Evolutionary conservation across 2,113 vertebrate species (phyloP).

Genomic region (Ellobius talpinus): DNA sequence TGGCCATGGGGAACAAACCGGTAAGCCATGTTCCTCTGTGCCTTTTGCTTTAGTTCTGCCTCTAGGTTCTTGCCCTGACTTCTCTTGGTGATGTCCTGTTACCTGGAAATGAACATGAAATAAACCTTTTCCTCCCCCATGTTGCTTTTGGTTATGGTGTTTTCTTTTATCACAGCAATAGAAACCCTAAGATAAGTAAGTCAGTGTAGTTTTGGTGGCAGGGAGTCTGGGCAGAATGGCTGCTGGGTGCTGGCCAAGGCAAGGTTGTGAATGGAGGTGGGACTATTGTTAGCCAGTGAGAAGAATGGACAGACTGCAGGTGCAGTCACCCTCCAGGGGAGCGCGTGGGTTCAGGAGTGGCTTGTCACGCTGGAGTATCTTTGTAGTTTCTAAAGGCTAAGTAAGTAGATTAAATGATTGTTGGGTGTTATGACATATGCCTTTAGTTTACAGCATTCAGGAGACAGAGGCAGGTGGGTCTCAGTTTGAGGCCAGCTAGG

Average conservation of each 20-base stretch:
- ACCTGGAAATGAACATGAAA: background rate
- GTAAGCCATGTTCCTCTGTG: background rate
- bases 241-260: background rate
- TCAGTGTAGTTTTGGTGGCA: background rate
- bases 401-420: background rate
- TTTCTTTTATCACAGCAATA: background rate
- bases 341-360: background rate
- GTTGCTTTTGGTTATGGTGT: background rate
- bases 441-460: background rate
- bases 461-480: background rate
- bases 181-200: background rate
- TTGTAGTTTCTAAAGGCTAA: background rate
- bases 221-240: background rate
- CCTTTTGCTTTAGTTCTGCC: background rate
- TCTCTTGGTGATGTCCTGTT: background rate
- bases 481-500: background rate
- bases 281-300: background rate
- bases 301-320: background rate
- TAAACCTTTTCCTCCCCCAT: background rate
- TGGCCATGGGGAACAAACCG: background rate
- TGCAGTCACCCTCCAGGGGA: background rate
- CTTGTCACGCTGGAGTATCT: background rate
- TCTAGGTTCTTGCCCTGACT: background rate
- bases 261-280: no score
- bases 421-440: background rate